Percentiles rank a stretch among this genome's conserved stretches.
Evolutionary conservation across 53 echinoderm and acorn worm genomes (phyloP).

Genomic region (Apostichopus leukothele): DNA sequence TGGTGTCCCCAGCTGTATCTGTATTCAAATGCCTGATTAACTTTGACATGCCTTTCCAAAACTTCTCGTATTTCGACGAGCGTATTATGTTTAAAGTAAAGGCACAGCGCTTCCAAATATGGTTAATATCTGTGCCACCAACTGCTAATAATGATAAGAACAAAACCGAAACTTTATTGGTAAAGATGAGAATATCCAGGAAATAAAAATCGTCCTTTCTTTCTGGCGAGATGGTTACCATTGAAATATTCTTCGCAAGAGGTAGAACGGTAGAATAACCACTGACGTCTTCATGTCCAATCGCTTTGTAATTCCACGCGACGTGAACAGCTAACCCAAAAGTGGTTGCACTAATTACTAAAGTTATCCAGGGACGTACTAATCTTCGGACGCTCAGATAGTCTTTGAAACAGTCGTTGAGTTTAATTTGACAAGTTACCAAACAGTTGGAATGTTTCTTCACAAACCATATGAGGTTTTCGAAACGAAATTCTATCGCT

Average conservation of each 20-base stretch:
- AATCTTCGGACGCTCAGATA: conserved; percentile 22
- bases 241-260: neutral
- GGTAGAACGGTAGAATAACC: neutral
- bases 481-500: conserved; percentile 11
- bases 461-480: conserved; percentile 29
- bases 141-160: conserved; percentile 14
- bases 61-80: conserved; percentile 15
- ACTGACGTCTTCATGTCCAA: neutral
- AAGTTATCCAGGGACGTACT: conserved; percentile 32
- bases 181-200: neutral
- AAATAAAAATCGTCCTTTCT: neutral
- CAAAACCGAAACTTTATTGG: conserved; percentile 9
- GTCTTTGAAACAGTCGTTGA: conserved; percentile 35
- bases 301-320: conserved; percentile 31
- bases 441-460: conserved; percentile 2
- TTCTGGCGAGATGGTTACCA: neutral
- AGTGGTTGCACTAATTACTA: conserved; percentile 24
- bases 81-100: conserved; percentile 22
- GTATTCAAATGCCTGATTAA: neutral
- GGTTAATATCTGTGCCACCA: conserved; percentile 30
- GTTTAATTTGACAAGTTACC: conserved; percentile 1
- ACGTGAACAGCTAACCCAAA: conserved; percentile 30
- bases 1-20: conserved; percentile 2
- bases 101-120: conserved; percentile 2
- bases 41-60: conserved; percentile 24